Percentiles rank a stretch among this genome's conserved stretches.
phyloP scores from a whole-genome alignment of 2,113 vertebrate genomes.

The Brachyhypopomus gauderio region DNA sequence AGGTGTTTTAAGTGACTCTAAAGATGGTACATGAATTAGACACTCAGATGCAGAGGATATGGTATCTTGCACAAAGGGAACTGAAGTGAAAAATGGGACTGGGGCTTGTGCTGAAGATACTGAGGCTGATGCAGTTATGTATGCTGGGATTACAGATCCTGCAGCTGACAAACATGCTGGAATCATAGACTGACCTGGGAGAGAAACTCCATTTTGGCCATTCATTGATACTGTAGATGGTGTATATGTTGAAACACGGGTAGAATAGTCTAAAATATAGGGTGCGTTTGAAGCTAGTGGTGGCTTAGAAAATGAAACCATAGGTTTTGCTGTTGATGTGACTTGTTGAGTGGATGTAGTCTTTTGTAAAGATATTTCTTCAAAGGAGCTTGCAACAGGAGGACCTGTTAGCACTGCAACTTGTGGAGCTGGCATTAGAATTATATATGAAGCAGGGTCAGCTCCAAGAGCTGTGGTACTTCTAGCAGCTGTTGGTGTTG shows the following conservation, averaged over 20 bases:
- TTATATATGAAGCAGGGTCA: constrained; percentile 30
- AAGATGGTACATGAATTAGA: constrained; percentile 38
- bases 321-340: neutral
- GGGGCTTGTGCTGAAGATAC: constrained; percentile 12
- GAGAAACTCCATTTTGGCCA: constrained; percentile 12
- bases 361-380: neutral
- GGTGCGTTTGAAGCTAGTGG: neutral
- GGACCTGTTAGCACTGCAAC: neutral
- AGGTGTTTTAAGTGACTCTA: constrained; percentile 2
- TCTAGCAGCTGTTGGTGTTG: constrained; percentile 6
- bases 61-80: constrained; percentile 17
- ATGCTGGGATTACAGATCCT: constrained; percentile 51
- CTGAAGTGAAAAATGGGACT: constrained; percentile 8
- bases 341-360: neutral
- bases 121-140: constrained; percentile 47
- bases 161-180: constrained; percentile 43
- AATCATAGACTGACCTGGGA: constrained; percentile 7
- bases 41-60: neutral
- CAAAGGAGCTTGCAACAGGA: neutral
- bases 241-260: neutral
- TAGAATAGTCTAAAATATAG: neutral
- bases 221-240: neutral
- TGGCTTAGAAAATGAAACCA: neutral
- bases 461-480: neutral
- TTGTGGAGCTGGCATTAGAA: constrained; percentile 23